Conservation (phyloP, 1,140 invertebrate species). For the Drosophila kikkawai region DNA sequence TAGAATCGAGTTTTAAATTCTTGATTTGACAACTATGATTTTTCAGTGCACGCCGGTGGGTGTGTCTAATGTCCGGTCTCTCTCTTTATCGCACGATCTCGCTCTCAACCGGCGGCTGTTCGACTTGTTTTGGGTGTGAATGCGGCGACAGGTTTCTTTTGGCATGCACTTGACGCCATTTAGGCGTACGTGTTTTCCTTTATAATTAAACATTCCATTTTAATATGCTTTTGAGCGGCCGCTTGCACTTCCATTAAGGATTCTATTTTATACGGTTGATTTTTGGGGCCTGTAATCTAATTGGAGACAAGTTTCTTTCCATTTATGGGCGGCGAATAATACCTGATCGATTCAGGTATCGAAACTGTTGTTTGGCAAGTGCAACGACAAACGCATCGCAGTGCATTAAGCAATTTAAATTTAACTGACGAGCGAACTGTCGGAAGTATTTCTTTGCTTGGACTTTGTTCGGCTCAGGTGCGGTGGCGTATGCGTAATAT, state of each 20-base stretch:
- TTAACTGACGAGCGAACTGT: constrained; percentile 18
- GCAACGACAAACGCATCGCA: constrained; percentile 47
- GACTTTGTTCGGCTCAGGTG: constrained; percentile 28
- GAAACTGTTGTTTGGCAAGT: constrained; percentile 47
- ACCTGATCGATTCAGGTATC: constrained; percentile 23
- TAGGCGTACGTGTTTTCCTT: constrained; percentile 51
- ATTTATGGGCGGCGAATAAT: constrained; percentile 13
- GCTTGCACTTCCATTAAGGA: constrained; percentile 32
- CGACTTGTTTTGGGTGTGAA: constrained; percentile 46
- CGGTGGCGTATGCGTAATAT: constrained; percentile 69
- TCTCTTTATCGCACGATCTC: constrained; percentile 11
- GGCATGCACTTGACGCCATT: constrained; percentile 65
- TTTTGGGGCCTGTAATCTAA: constrained; percentile 4
- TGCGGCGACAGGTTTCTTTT: constrained; percentile 76
- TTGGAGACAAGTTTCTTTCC: constrained; percentile 13
- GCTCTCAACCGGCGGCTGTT: constrained; percentile 10
- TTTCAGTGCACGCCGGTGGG: constrained; percentile 41
- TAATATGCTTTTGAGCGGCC: constrained; percentile 39
- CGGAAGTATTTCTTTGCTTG: constrained; percentile 53
- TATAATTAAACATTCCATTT: constrained; percentile 57
- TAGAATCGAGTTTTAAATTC: background rate
- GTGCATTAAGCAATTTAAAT: constrained; percentile 44
- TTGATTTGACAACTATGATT: background rate
- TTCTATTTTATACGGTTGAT: constrained; percentile 12
- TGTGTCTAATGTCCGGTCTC: constrained; percentile 49